These are phyloP conservation scores for Lysandra coridon DNA, from an alignment of 2,888 invertebrate species.

Conservation along the genomic window DNA sequence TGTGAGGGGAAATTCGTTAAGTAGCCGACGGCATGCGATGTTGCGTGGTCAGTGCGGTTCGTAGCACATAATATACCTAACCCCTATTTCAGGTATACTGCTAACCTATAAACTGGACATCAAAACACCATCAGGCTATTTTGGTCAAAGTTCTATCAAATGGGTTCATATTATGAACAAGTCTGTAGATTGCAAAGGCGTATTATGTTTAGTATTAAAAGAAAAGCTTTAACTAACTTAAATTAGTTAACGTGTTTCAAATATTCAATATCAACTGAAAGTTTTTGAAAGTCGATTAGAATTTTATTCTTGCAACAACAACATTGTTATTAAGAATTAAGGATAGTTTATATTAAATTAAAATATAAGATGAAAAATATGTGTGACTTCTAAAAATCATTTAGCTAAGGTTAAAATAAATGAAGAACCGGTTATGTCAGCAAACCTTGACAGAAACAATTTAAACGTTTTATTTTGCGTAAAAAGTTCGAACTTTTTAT, in stretches of 20 bases:
- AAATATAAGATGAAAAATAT: neutral
- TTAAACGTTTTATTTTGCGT: neutral
- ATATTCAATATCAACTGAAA: too few species aligned
- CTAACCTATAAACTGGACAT: slow-evolving; percentile 20
- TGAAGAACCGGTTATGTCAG: neutral
- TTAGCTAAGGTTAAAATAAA: neutral
- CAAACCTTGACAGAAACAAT: neutral
- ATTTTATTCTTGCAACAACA: too few species aligned
- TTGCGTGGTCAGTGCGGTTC: slow-evolving; percentile 60
- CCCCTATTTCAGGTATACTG: neutral
- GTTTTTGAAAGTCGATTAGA: too few species aligned
- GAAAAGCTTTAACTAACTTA: too few species aligned
- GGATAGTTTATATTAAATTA: too few species aligned
- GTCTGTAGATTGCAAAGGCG: neutral
- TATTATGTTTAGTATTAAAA: too few species aligned
- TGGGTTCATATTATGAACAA: neutral
- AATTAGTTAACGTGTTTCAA: too few species aligned
- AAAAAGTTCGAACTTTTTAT: neutral
- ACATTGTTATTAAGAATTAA: too few species aligned
- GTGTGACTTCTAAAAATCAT: neutral
- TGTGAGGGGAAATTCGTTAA: slow-evolving; percentile 56
- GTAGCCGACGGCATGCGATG: slow-evolving; percentile 68
- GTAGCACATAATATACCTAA: slow-evolving; percentile 2
- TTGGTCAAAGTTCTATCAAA: neutral
- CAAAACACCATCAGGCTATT: neutral